These are phyloP conservation scores for Chondrilla cf. caribensis DNA, from an alignment of 37 sponge, comb jelly and placozoan genomes.

Conservation along the genomic window DNA sequence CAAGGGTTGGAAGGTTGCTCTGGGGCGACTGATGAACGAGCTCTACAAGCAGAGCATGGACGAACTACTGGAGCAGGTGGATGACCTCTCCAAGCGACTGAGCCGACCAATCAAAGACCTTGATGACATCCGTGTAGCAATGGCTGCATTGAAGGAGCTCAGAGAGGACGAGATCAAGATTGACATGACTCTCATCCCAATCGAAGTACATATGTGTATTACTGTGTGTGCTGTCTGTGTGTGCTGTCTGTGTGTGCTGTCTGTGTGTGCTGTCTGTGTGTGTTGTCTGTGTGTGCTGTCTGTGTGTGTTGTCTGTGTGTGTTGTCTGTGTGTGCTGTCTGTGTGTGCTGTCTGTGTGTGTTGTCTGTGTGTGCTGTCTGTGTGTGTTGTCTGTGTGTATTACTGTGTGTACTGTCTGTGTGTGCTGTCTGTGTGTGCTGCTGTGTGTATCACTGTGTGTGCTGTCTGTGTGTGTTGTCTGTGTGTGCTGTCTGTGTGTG, in stretches of 20 bases:
- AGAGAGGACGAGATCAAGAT: slow-evolving; percentile 89
- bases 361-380: not conserved
- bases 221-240: slow-evolving; percentile 16
- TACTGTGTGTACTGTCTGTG: not conserved
- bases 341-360: slow-evolving; percentile 38
- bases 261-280: not conserved
- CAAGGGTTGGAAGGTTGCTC: slow-evolving; percentile 82
- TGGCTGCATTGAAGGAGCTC: slow-evolving; percentile 81
- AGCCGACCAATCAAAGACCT: slow-evolving; percentile 85
- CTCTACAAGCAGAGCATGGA: slow-evolving; percentile 71
- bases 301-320: not conserved
- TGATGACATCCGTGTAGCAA: slow-evolving; percentile 89
- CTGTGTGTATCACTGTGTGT: not conserved
- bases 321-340: slow-evolving; percentile 26
- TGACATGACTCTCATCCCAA: slow-evolving; percentile 84
- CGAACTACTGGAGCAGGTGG: slow-evolving; percentile 75
- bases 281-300: too few relatives aligned
- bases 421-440: not conserved
- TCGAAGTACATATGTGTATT: slow-evolving; percentile 53
- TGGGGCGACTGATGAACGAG: slow-evolving; percentile 79
- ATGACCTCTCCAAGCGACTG: slow-evolving; percentile 72
- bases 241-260: not conserved
- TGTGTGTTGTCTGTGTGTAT: not conserved
- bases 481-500: not conserved
- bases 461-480: not conserved